Percentiles rank a stretch among this genome's conserved stretches.
Conservation (phyloP, 2,888 invertebrate genomes). For the Taenaris catops region DNA sequence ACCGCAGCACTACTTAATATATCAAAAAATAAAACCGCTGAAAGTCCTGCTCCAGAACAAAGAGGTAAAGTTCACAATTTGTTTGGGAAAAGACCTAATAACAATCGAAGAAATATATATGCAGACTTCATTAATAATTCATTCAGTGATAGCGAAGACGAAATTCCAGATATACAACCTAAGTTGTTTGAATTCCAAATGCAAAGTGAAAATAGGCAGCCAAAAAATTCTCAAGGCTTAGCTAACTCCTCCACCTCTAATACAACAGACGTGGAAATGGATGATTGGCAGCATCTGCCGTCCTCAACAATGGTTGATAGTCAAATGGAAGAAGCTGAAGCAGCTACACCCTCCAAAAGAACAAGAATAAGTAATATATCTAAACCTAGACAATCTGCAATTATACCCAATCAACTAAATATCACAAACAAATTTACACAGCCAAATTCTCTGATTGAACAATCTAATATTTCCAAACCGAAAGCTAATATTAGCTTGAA, state of each 20-base stretch:
- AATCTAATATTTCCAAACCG: no score
- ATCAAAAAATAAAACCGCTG: conserved; percentile 46
- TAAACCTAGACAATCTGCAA: conserved; percentile 36
- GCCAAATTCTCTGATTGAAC: no score
- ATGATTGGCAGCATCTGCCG: conserved; percentile 58
- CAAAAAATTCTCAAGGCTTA: conserved; percentile 26
- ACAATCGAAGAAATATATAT: conserved; percentile 58
- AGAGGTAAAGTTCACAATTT: conserved; percentile 42
- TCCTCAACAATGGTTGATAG: conserved; percentile 69
- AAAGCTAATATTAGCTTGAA: no score
- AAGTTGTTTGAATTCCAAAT: conserved; percentile 49
- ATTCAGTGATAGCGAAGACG: conserved; percentile 60
- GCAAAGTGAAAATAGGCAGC: conserved; percentile 25
- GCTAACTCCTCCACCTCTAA: conserved; percentile 44
- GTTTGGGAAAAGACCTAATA: conserved; percentile 43
- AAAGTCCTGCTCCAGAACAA: conserved; percentile 30
- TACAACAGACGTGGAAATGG: conserved; percentile 57
- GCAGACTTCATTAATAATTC: conserved; percentile 57
- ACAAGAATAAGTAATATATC: conserved; percentile 40
- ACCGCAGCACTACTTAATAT: conserved; percentile 47
- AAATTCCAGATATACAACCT: conserved; percentile 52
- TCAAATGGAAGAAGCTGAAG: conserved; percentile 34
- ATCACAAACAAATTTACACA: conserved; percentile 29
- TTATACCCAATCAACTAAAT: conserved; percentile 1
- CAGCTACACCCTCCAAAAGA: conserved; percentile 39